Conservation (phyloP, 2,797 vertebrate species). For the Microcaecilia unicolor region DNA sequence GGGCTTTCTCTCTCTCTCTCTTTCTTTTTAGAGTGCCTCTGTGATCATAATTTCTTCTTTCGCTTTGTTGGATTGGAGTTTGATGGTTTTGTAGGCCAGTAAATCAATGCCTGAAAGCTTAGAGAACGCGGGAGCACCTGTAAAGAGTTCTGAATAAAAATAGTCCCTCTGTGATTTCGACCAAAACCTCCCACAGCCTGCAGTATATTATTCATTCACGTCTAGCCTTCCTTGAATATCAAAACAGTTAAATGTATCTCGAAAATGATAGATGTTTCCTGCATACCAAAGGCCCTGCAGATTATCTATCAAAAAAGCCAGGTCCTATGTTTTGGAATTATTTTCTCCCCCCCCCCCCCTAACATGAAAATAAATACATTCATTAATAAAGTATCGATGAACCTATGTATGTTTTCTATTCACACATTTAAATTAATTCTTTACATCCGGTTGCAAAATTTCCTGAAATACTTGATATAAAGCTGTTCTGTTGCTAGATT, state of each 20-base stretch:
- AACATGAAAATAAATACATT: too few relatives aligned
- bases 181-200: slow-evolving; percentile 25
- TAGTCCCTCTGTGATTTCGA: slow-evolving; percentile 32
- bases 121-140: slow-evolving; percentile 50
- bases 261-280: not conserved
- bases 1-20: not conserved
- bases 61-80: slow-evolving; percentile 35
- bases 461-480: too few relatives aligned
- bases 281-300: not conserved
- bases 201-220: slow-evolving; percentile 17
- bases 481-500: too few relatives aligned
- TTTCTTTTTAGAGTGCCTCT: slow-evolving; percentile 4
- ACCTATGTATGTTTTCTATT: too few relatives aligned
- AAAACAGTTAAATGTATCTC: not conserved
- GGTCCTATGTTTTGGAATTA: too few relatives aligned
- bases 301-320: not conserved
- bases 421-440: too few relatives aligned
- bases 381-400: too few relatives aligned
- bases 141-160: slow-evolving; percentile 31
- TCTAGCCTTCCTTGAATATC: not conserved
- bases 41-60: slow-evolving; percentile 34
- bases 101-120: slow-evolving; percentile 45
- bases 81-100: slow-evolving; percentile 50
- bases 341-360: too few relatives aligned
- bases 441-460: too few relatives aligned